Evolutionary conservation across 2,797 vertebrate genomes (phyloP).

Genomic region (Bufotes viridis): DNA sequence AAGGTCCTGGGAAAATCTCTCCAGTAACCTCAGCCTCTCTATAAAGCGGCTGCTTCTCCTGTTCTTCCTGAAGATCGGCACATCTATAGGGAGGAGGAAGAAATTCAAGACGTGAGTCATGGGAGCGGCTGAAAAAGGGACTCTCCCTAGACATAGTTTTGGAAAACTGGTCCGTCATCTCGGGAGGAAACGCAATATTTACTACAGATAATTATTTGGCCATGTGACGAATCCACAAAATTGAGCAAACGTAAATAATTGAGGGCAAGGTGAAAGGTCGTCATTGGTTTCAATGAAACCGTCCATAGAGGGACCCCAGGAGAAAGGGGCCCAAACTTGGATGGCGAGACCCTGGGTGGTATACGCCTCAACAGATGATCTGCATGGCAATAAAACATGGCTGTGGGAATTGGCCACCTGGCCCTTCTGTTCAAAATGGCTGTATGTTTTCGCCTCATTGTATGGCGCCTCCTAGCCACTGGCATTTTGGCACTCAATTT

Average conservation of each 20-base stretch:
- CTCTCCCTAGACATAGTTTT: not conserved
- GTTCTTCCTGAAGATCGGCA: slow-evolving; percentile 44
- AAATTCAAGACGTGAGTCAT: not conserved
- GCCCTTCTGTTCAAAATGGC: no score
- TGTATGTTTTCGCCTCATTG: no score
- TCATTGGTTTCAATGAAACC: not conserved
- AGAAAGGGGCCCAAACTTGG: no score
- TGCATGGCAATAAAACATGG: no score
- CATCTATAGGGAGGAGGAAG: slow-evolving; percentile 33
- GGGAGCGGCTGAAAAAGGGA: not conserved
- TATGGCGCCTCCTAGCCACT: no score
- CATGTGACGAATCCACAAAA: not conserved
- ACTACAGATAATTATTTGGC: not conserved
- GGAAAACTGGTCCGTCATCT: not conserved
- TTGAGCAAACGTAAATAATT: not conserved
- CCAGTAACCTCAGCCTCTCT: slow-evolving; percentile 77
- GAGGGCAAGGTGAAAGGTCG: not conserved
- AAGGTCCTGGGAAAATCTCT: slow-evolving; percentile 78
- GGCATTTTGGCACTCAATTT: not conserved
- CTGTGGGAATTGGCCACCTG: no score
- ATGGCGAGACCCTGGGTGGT: no score
- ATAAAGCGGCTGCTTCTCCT: slow-evolving; percentile 67
- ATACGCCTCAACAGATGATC: no score
- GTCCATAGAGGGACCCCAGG: no score
- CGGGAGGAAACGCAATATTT: not conserved